phyloP scores from a whole-genome alignment of 2,888 invertebrate genomes.

The Idaea aversata region DNA sequence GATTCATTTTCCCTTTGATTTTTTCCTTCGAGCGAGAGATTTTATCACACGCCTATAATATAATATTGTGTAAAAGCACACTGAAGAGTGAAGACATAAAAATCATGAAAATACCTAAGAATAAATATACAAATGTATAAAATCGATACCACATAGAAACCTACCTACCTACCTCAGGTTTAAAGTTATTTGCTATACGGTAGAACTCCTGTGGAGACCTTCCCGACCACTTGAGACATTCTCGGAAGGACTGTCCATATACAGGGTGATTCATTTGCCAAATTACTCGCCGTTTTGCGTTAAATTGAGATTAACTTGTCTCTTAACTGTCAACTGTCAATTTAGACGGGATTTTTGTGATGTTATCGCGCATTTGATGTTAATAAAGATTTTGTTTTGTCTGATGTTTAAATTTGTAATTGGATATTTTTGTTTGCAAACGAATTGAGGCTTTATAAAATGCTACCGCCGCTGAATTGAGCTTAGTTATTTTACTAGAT shows the following conservation, averaged over 20 bases:
- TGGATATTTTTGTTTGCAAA: background rate
- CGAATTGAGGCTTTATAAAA: background rate
- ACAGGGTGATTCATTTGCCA: constrained; percentile 41
- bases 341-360: background rate
- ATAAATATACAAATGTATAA: too few relatives aligned
- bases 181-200: background rate
- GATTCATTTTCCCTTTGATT: too few relatives aligned
- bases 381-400: background rate
- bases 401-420: background rate
- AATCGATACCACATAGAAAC: background rate
- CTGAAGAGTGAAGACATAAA: too few relatives aligned
- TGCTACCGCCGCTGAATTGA: background rate
- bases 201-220: constrained; percentile 43
- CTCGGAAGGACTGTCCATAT: constrained; percentile 45
- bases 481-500: too few relatives aligned
- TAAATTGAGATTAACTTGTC: background rate
- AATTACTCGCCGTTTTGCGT: constrained; percentile 6
- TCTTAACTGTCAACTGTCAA: background rate
- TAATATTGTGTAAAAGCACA: too few relatives aligned
- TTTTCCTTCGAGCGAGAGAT: too few relatives aligned
- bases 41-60: too few relatives aligned
- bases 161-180: constrained; percentile 33
- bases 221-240: constrained; percentile 47
- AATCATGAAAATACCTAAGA: too few relatives aligned
- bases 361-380: background rate